phyloP scores from a whole-genome alignment of 2,113 vertebrate species.

The Festucalex cinctus region DNA sequence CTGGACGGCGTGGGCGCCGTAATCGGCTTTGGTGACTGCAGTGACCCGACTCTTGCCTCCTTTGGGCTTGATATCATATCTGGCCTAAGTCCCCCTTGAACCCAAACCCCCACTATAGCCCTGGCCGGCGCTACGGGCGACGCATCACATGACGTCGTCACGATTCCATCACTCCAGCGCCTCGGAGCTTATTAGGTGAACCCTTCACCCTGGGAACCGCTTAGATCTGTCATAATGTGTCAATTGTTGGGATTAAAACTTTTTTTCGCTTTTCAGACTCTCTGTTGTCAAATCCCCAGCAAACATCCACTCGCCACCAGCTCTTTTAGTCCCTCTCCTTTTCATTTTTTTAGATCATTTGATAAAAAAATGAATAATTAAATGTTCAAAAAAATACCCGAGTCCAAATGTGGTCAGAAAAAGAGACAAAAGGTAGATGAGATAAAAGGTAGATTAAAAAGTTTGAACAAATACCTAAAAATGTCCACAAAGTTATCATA shows the following conservation, averaged over 20 bases:
- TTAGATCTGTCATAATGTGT: slow-evolving; percentile 56
- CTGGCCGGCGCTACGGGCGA: slow-evolving; percentile 14
- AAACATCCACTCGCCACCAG: no score
- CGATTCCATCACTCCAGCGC: slow-evolving; percentile 51
- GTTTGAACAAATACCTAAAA: no score
- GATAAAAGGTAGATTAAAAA: no score
- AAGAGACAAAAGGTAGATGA: no score
- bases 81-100: slow-evolving; percentile 32
- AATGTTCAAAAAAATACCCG: no score
- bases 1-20: slow-evolving; percentile 46
- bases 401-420: no score
- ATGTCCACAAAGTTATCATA: no score
- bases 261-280: slow-evolving; percentile 39
- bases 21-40: slow-evolving; percentile 71
- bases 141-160: slow-evolving; percentile 67
- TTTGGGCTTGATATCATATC: slow-evolving; percentile 67
- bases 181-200: slow-evolving; percentile 61
- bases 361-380: no score
- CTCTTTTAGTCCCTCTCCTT: no score
- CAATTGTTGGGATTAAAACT: slow-evolving; percentile 53
- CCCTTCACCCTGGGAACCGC: slow-evolving; percentile 69
- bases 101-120: not conserved
- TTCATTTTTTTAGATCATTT: no score
- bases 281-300: slow-evolving; percentile 21
- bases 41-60: slow-evolving; percentile 61